Evolutionary conservation across 1,140 invertebrate genomes (phyloP), one percentile per base, ranked within the genome.

Genomic region (Drosophila aff.): DNA sequence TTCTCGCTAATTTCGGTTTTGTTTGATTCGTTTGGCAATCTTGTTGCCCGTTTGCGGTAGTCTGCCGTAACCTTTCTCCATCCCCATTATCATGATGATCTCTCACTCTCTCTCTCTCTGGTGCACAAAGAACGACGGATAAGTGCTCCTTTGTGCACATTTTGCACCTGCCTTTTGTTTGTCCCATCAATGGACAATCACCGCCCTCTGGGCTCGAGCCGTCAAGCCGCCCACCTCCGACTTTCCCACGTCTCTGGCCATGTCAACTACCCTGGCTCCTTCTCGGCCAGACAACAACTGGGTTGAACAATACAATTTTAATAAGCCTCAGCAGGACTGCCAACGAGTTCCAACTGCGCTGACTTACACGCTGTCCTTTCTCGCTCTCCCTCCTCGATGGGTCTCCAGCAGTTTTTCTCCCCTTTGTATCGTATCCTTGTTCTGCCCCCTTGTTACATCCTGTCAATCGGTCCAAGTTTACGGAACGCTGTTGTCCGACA

Each of bases 81-180:
- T 53, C 28, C 36, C 46, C 47, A 50, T 36, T 69, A 64, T 50
- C 40, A 47, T 67, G 55, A 71, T 73, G 59, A 63, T 49, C 47
- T n/a, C 18, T 49, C 23, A 26, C 11, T 63, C 6, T 28, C 28
- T 28, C 28, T 36, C 66, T 36, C 46, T 55, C 64, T 53, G 28
- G 36, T 28, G 50, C 38, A 71, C 67, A 75, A 76, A 80, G 62
- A 61, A 71, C 46, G 43, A 31, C 47, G 76, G 65, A 43, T 85
- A 91, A 91, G 84, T 89, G 79, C 74, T 89, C 69, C 71, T 91
- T 91, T 91, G 89, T 91, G 83, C 75, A 69, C 73, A 63, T 72
- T 91, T 91, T 76, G 44, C 85, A 90, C 75, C 78, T 89, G 78
- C 67, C 67, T 73, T 75, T 81, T 71, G 76, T 74, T 76, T 77